Evolutionary conservation across 2,888 invertebrate genomes (phyloP).

Genomic region (Eulithis prunata): DNA sequence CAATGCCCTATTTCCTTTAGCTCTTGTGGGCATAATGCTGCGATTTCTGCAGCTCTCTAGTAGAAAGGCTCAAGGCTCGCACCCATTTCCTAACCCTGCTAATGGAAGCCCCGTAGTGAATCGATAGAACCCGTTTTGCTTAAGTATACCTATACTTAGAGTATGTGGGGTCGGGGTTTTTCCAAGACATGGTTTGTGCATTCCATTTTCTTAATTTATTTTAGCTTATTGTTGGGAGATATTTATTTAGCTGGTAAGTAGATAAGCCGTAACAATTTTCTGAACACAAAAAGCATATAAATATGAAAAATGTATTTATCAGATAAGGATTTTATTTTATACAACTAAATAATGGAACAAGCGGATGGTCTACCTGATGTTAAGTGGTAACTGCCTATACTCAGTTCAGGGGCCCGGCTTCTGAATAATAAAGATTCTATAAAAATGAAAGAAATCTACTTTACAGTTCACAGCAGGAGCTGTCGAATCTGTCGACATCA

Average conservation of each 20-base stretch:
- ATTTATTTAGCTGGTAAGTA: too few relatives aligned
- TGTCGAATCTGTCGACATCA: conserved; percentile 37
- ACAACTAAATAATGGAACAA: background rate
- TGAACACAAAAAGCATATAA: too few relatives aligned
- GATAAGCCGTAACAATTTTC: too few relatives aligned
- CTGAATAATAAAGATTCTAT: conserved; percentile 4
- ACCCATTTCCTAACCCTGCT: conserved; percentile 52
- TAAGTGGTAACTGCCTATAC: too few relatives aligned
- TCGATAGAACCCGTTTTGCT: conserved; percentile 24
- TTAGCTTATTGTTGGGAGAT: background rate
- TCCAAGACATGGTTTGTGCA: conserved; percentile 27
- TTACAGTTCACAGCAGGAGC: conserved; percentile 34
- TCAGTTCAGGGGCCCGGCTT: background rate
- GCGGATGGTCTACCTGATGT: too few relatives aligned
- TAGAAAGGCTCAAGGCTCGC: conserved; percentile 47
- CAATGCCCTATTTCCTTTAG: conserved; percentile 52
- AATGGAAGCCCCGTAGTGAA: conserved; percentile 52
- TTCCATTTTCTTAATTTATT: conserved; percentile 21
- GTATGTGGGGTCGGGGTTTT: conserved; percentile 13
- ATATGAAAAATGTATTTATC: too few relatives aligned
- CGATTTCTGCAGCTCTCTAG: conserved; percentile 73
- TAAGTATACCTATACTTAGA: conserved; percentile 28
- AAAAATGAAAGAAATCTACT: conserved; percentile 16
- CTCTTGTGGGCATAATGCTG: conserved; percentile 78
- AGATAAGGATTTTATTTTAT: background rate